Percentiles rank a stretch among this genome's conserved stretches.
phyloP scores from a whole-genome alignment of 2,113 vertebrate species.

The Cryptotis parvus region DNA sequence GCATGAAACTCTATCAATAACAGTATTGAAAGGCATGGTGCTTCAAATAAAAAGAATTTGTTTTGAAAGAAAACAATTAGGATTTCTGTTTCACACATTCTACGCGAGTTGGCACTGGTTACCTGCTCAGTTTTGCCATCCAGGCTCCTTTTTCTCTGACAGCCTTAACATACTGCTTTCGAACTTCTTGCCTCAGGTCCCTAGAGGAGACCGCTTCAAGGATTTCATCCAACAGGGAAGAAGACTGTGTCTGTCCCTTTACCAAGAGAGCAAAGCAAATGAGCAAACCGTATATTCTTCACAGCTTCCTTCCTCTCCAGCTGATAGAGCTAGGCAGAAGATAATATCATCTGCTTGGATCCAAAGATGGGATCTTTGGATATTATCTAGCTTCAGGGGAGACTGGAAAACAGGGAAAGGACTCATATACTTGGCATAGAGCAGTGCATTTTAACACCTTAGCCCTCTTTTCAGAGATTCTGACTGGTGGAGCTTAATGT shows the following conservation, averaged over 20 bases:
- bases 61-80: background rate
- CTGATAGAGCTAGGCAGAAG: no score
- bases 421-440: background rate
- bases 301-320: background rate
- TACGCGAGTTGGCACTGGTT: background rate
- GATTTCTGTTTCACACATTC: background rate
- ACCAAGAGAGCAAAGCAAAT: slow-evolving; percentile 20
- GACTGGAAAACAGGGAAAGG: background rate
- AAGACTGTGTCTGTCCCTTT: background rate
- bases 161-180: background rate
- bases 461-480: slow-evolving; percentile 17
- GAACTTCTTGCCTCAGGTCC: background rate
- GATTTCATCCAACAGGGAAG: background rate
- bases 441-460: background rate
- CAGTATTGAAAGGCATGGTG: no score
- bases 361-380: slow-evolving; percentile 32
- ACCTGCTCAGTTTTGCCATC: background rate
- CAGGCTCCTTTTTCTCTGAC: background rate
- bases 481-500: slow-evolving; percentile 53
- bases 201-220: background rate
- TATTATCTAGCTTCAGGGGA: background rate
- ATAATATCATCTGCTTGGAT: no score
- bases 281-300: background rate
- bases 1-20: no score
- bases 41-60: no score